Evolutionary conservation across 2,888 invertebrate species (phyloP), one percentile per base, ranked within the genome.

Genomic region (Gymnoscelis rufifasciata): DNA sequence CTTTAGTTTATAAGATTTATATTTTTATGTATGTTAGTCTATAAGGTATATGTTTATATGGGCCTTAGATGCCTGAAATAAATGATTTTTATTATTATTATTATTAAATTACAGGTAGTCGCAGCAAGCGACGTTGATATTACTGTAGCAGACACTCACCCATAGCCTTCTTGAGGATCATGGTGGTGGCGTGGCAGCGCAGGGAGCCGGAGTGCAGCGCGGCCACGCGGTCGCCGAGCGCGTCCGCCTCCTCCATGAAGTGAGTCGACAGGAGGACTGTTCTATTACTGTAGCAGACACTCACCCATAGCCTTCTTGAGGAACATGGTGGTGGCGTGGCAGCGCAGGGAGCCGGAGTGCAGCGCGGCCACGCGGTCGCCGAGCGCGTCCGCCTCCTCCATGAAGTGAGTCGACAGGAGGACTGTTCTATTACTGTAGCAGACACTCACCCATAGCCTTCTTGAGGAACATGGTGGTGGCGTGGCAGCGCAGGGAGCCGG

Each of bases 191-290:
- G 71, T 92, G 92, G 71, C 95, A 94, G 57, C 91, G 90, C 37
- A 97, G 79, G 27, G 74, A 73, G 10, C 96, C 96, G 45, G 90
- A 84, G 58, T 93, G 92, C 78, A 98, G 91, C 54, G 97, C 96
- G 0, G 95, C 95, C 59, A 97, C 95, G 64, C 95, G 91, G 79
- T 97, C 97, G 0, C 95, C 97, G 2, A 98, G 89, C 35, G 94
- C 93, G 76, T 97, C 97, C 3, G 97, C 97, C 78, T 98, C 97
- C 78, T 97, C 97, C 97, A 97, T 97, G 77, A 95, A 95, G 82
- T 97, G 97, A 0, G 97, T 97, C 11, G 95, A 95, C 42, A 98
- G 90, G 10, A 97, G 79, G 58, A 97, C 93, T 0, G 96, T 96
- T 59, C 94, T 3, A 7, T 3, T 1, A 10, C 3, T 8, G n/a